Conservation (phyloP, 2,797 vertebrate species). For the Siniperca undulata region DNA sequence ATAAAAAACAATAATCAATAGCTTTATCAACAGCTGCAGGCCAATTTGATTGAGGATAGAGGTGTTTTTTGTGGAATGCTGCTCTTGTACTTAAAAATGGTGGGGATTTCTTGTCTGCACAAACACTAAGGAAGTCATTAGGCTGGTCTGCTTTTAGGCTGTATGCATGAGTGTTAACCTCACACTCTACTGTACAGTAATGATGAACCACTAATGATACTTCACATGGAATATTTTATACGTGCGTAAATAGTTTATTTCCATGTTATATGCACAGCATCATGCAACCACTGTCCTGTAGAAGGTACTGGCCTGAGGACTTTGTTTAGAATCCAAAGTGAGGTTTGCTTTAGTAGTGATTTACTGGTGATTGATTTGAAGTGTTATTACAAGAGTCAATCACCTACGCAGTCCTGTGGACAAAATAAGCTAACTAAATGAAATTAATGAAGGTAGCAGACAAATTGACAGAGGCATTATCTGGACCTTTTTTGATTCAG, state of each 20-base stretch:
- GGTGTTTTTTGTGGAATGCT: background rate
- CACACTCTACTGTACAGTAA: background rate
- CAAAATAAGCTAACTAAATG: background rate
- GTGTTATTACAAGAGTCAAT: background rate
- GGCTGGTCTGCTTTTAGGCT: background rate
- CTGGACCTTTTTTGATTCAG: background rate
- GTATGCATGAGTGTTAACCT: background rate
- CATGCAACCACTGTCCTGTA: no score
- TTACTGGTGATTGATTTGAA: background rate
- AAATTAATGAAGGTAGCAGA: background rate
- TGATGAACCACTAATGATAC: conserved; percentile 10
- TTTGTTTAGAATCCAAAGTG: conserved; percentile 4
- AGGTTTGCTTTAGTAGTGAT: conserved; percentile 2
- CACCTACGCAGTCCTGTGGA: background rate
- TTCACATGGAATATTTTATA: background rate
- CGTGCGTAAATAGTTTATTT: background rate
- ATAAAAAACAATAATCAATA: background rate
- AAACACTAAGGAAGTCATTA: background rate
- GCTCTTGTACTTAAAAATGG: background rate
- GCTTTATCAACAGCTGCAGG: background rate
- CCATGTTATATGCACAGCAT: background rate
- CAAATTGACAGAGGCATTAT: background rate
- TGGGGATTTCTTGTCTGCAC: background rate
- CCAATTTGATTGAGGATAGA: background rate
- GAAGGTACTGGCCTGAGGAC: background rate